Evolutionary conservation across 2,888 invertebrate species (phyloP).

Genomic region (Dugesia japonica): DNA sequence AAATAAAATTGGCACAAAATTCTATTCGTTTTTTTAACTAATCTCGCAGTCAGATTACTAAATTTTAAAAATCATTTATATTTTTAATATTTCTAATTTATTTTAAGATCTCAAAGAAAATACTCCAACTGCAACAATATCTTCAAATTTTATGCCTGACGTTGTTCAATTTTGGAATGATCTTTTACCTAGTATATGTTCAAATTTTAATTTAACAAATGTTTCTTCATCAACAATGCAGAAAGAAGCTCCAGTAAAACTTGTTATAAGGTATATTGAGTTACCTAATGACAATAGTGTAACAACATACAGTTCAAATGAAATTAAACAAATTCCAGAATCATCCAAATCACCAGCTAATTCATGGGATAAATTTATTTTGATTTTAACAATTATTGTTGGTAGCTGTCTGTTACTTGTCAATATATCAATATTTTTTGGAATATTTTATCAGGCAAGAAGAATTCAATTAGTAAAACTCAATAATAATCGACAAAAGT

Average conservation of each 20-base stretch:
- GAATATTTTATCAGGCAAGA: background rate
- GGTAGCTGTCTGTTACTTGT: background rate
- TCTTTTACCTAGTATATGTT: background rate
- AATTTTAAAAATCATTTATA: no score
- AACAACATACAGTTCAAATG: background rate
- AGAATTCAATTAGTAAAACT: background rate
- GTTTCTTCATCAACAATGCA: background rate
- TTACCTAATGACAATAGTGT: background rate
- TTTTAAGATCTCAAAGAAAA: background rate
- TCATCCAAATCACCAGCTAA: background rate
- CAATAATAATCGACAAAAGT: background rate
- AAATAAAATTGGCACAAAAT: no score
- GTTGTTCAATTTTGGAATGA: background rate
- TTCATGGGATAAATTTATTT: background rate
- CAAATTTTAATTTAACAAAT: background rate
- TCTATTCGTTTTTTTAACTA: no score
- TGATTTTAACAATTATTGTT: background rate
- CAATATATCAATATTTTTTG: background rate
- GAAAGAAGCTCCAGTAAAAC: background rate
- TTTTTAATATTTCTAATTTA: no score
- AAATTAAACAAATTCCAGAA: background rate
- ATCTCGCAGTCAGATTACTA: no score
- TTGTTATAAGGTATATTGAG: background rate
- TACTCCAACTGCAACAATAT: background rate
- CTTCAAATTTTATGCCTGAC: background rate